Conservation (phyloP, 1,140 invertebrate genomes). For the Trichogramma pretiosum region DNA sequence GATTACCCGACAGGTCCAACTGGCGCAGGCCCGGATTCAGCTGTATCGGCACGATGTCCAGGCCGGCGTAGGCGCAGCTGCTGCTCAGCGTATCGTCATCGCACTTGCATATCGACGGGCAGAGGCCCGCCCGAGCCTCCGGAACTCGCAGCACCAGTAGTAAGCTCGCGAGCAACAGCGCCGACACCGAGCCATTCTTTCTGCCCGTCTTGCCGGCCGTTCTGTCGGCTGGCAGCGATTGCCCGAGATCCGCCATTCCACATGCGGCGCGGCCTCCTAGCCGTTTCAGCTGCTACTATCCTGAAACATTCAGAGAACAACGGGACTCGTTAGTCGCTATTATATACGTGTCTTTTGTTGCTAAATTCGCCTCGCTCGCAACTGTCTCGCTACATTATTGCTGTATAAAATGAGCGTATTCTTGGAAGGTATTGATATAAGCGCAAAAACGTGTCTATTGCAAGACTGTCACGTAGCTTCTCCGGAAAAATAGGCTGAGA, state of each 20-base stretch:
- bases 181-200: background rate
- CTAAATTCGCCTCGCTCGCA: too few species aligned
- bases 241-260: constrained; percentile 39
- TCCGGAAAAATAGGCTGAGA: too few species aligned
- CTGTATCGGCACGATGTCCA: constrained; percentile 79
- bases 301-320: constrained; percentile 31
- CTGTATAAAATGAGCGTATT: too few species aligned
- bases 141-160: background rate
- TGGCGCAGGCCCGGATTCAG: constrained; percentile 73
- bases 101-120: constrained; percentile 71
- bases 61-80: constrained; percentile 62
- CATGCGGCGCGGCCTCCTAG: constrained; percentile 29
- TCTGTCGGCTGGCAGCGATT: constrained; percentile 18
- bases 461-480: too few species aligned
- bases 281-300: constrained; percentile 31
- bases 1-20: constrained; percentile 68
- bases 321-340: too few species aligned
- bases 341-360: too few species aligned
- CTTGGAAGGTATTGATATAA: too few species aligned
- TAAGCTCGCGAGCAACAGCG: background rate
- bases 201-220: background rate
- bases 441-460: too few species aligned
- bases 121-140: constrained; percentile 49
- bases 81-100: constrained; percentile 66
- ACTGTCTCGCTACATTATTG: too few species aligned